Evolutionary conservation across 2,888 invertebrate genomes (phyloP).

Genomic region (Chalcis sispes): DNA sequence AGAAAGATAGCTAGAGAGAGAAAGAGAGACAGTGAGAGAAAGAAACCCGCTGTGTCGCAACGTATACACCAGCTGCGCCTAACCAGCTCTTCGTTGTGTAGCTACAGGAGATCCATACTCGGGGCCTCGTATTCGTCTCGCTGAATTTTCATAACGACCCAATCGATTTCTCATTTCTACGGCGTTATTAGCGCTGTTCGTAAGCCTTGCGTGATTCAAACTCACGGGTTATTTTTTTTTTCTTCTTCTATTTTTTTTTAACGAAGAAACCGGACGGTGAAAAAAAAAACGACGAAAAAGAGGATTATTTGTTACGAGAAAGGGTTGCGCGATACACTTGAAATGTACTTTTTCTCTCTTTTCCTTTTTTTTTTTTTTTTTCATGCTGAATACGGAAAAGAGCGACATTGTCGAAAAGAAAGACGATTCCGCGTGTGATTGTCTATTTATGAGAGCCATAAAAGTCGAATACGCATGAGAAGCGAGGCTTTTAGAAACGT

Average conservation of each 20-base stretch:
- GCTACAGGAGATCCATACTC: constrained; percentile 32
- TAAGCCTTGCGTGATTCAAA: not conserved
- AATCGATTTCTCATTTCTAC: constrained; percentile 51
- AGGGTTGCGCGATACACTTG: not conserved
- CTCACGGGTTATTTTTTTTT: too few relatives aligned
- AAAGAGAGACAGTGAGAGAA: constrained; percentile 32
- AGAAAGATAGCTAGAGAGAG: constrained; percentile 5
- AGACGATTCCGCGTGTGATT: constrained; percentile 1
- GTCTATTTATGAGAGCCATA: constrained; percentile 42
- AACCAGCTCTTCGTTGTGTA: constrained; percentile 18
- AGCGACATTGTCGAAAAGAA: constrained; percentile 13
- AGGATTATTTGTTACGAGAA: constrained; percentile 1
- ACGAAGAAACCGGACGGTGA: too few relatives aligned
- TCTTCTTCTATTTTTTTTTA: too few relatives aligned
- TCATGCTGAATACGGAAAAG: constrained; percentile 6
- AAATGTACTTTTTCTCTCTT: too few relatives aligned
- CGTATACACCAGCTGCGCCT: constrained; percentile 49
- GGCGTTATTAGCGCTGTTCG: constrained; percentile 37
- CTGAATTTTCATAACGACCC: constrained; percentile 57
- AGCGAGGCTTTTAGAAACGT: constrained; percentile 14
- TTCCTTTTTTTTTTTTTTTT: not conserved
- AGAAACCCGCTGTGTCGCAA: constrained; percentile 35
- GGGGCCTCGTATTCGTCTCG: constrained; percentile 43
- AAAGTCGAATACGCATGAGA: constrained; percentile 44
- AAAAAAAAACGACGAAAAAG: too few relatives aligned